Evolutionary conservation across 2,888 invertebrate genomes (phyloP).

Genomic region (Ferrisia virgata): DNA sequence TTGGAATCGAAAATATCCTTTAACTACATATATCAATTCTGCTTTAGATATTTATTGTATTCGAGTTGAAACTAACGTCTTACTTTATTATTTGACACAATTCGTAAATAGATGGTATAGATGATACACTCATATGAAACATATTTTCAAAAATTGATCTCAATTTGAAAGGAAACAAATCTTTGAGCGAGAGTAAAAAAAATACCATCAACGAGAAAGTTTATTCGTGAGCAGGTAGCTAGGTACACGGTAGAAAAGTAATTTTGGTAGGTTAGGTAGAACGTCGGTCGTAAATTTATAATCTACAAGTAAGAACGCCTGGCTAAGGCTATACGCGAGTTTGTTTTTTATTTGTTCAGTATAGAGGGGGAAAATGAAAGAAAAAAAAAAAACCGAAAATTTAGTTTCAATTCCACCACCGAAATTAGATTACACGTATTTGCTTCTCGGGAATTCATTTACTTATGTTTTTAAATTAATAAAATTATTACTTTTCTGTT

Average conservation of each 20-base stretch:
- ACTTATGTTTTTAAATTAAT: not conserved
- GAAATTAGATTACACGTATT: conserved; percentile 11
- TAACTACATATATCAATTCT: no score
- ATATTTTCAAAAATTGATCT: not conserved
- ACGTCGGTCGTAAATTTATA: not conserved
- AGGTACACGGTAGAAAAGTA: not conserved
- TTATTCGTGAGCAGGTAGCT: not conserved
- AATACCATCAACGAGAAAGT: not conserved
- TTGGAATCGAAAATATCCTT: not conserved
- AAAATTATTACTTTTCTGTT: not conserved
- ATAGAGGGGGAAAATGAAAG: no score
- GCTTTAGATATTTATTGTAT: no score
- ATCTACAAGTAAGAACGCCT: no score
- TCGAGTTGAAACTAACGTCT: not conserved
- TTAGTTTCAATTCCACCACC: not conserved
- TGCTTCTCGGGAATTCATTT: not conserved
- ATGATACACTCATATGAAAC: not conserved
- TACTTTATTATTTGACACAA: not conserved
- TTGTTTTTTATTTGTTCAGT: not conserved
- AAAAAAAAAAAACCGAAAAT: not conserved
- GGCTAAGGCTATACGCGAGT: no score
- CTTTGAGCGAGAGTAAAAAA: not conserved
- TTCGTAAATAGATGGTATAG: not conserved
- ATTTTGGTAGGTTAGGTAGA: not conserved
- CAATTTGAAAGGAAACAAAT: not conserved